Evolutionary conservation across 2,797 vertebrate genomes (phyloP), one percentile per base, ranked within the genome.

Genomic region (Manis pentadactyla): DNA sequence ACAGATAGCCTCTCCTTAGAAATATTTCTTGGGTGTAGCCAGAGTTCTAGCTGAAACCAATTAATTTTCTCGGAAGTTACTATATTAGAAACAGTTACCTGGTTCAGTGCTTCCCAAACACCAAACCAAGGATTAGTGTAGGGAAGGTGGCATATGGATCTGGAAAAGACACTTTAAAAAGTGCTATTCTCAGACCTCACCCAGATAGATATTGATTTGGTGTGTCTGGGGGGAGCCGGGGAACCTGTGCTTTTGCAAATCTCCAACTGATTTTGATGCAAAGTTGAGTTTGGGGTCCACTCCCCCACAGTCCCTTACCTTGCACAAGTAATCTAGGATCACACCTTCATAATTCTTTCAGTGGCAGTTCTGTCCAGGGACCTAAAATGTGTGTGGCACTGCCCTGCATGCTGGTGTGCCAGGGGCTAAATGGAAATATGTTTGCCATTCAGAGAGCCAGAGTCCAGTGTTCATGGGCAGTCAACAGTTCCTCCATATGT

Each of bases 401-500:
- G 37, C 34, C 64, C 37, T 91, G 37, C 4, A 5, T 7, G 12
- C 49, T 39, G 10, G 49, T 27, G 27, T 39, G 21, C 61, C 79
- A 94, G 23, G 37, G 61, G 31, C 39, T 64, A 61, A 49, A 61
- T 68, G 15, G 61, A 64, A 82, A 63, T 64, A 10, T 86, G 85
- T 95, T 10, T 82, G 46, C 84, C 61, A 1, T 87, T 96, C 78
- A 53, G 88, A 96, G 84, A 94, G 78, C 79, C 19, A 1, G 96
- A 85, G 31, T 73, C 31, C 66, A 82, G 69, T 42, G 71, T 82
- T 74, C 57, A 3, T 49, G 18, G 90, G 74, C 69, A 90, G 66
- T 77, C 42, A 82, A 63, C 92, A 42, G 83, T 63, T 51, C 25
- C 49, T 15, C 63, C 93, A 34, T 39, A 37, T 97, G 79, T 94